A percentile compares a stretch with the other conserved stretches of the same genome.
These are phyloP conservation scores for Drosophila punjabiensis DNA, from an alignment of 1,140 invertebrate genomes.

Conservation along the genomic window DNA sequence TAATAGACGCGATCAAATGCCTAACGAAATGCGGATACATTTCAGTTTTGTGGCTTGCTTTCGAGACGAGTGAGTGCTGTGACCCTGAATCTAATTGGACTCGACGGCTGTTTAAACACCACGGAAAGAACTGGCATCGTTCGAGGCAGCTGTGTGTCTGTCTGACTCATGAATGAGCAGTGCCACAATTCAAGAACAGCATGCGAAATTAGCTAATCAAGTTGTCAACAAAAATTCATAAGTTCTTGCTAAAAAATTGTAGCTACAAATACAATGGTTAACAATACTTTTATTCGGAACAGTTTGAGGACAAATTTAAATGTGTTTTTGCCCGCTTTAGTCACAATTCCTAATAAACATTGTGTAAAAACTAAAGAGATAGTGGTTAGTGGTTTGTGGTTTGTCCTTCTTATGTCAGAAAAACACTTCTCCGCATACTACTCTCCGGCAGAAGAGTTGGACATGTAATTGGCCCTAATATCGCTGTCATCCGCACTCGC, in stretches of 20 bases:
- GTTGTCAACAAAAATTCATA: background rate
- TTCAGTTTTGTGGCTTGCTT: slow-evolving; percentile 49
- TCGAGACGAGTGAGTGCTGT: slow-evolving; percentile 19
- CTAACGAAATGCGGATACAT: slow-evolving; percentile 16
- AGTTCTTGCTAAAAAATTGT: no score
- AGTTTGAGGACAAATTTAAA: background rate
- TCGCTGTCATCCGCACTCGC: slow-evolving; percentile 37
- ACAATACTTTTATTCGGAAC: background rate
- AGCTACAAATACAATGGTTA: no score
- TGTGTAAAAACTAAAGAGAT: no score
- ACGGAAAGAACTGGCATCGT: slow-evolving; percentile 13
- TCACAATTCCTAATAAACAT: no score
- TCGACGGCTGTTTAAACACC: slow-evolving; percentile 58
- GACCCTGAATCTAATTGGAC: slow-evolving; percentile 51
- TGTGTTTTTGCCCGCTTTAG: background rate
- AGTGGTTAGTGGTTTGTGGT: background rate
- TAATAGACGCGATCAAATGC: slow-evolving; percentile 40
- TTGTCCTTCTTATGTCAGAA: slow-evolving; percentile 9
- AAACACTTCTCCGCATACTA: background rate
- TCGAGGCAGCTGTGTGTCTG: slow-evolving; percentile 8
- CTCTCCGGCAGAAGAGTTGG: slow-evolving; percentile 3
- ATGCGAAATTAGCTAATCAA: background rate
- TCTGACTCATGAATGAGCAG: slow-evolving; percentile 10
- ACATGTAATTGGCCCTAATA: slow-evolving; percentile 54
- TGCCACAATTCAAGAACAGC: background rate